Percentiles rank a stretch among this genome's conserved stretches.
Conservation (phyloP, 2,888 invertebrate species). For the Drosophila paramelanica region DNA sequence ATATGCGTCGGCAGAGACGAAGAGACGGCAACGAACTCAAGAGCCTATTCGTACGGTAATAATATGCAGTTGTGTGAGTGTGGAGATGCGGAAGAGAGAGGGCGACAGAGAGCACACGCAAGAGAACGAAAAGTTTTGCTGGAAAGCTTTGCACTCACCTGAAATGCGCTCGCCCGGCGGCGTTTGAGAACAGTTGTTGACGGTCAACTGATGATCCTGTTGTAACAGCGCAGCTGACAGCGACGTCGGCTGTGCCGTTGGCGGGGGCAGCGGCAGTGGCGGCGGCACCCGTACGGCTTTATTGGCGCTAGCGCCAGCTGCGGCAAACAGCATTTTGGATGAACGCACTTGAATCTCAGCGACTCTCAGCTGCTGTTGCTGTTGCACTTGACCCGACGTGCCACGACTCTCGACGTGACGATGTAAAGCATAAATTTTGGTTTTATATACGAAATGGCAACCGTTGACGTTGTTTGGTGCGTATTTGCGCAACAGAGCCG, state of each 20-base stretch:
- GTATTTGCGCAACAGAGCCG: constrained; percentile 64
- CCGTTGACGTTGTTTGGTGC: constrained; percentile 70
- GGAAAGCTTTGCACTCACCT: constrained; percentile 52
- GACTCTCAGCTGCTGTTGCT: constrained; percentile 79
- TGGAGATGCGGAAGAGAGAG: neutral
- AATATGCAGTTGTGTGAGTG: neutral
- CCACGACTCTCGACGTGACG: constrained; percentile 75
- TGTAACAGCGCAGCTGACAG: constrained; percentile 50
- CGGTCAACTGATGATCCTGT: constrained; percentile 59
- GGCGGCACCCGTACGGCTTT: constrained; percentile 45
- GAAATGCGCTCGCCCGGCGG: constrained; percentile 59
- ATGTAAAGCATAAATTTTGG: constrained; percentile 81
- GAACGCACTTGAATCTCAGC: constrained; percentile 65
- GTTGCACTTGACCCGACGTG: constrained; percentile 79
- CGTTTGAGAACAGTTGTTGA: constrained; percentile 46
- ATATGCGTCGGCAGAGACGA: constrained; percentile 29
- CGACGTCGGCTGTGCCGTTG: constrained; percentile 39
- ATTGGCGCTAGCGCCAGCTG: constrained; percentile 64
- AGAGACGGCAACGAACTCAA: constrained; percentile 56
- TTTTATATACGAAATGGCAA: constrained; percentile 80
- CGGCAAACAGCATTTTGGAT: constrained; percentile 80
- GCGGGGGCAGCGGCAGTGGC: constrained; percentile 47
- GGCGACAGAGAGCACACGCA: neutral
- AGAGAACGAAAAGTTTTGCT: constrained; percentile 31
- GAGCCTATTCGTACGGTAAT: constrained; percentile 22